These are phyloP conservation scores for Selenia dentaria DNA, from an alignment of 2,888 invertebrate species.

Conservation along the genomic window DNA sequence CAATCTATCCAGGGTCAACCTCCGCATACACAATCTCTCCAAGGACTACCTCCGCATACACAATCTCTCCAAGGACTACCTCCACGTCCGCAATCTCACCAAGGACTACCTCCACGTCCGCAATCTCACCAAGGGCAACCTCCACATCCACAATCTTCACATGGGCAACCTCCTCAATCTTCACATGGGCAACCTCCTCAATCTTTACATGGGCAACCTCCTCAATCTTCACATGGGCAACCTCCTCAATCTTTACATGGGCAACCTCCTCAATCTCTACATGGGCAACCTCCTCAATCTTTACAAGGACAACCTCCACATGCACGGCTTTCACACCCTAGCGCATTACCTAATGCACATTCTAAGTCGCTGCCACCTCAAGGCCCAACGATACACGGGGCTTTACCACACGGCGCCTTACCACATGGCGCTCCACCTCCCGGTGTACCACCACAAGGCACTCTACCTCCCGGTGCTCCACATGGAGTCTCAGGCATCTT, in stretches of 20 bases:
- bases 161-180: slow-evolving; percentile 5
- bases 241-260: background rate
- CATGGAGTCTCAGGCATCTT: background rate
- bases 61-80: no score
- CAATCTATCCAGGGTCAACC: no score
- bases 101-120: background rate
- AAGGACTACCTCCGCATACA: no score
- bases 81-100: background rate
- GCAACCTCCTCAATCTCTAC: slow-evolving; percentile 3
- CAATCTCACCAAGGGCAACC: slow-evolving; percentile 14
- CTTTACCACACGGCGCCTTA: background rate
- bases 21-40: no score
- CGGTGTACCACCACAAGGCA: no score
- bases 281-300: slow-evolving; percentile 4
- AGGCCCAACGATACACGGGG: background rate
- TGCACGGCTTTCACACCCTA: slow-evolving; percentile 10
- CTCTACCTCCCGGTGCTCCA: background rate
- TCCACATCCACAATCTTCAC: background rate
- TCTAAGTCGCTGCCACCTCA: background rate
- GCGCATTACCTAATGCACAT: slow-evolving; percentile 4
- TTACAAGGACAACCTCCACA: slow-evolving; percentile 6
- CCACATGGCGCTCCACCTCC: slow-evolving; percentile 5
- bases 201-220: slow-evolving; percentile 7
- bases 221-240: background rate
- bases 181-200: slow-evolving; percentile 3